A percentile compares a stretch with the other conserved stretches of the same genome.
Conservation (phyloP, 1,140 invertebrate genomes). For the Aradophagus sp. region DNA sequence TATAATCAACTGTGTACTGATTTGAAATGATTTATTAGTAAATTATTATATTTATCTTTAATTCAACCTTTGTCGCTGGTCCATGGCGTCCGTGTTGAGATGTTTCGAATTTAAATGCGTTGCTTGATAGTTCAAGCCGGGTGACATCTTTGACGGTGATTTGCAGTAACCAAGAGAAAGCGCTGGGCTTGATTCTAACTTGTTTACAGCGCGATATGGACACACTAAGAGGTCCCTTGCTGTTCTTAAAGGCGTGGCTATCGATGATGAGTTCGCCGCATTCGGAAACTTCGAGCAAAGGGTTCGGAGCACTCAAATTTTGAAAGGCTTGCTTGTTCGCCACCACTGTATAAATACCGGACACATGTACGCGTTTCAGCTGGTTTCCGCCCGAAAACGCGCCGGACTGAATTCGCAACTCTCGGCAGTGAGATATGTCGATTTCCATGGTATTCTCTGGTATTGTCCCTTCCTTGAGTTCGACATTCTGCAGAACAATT, state of each 20-base stretch:
- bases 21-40: too few species aligned
- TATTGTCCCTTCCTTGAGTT: constrained; percentile 74
- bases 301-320: constrained; percentile 74
- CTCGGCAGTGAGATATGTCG: constrained; percentile 76
- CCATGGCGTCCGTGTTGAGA: constrained; percentile 75
- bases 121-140: constrained; percentile 75
- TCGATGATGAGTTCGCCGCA: constrained; percentile 76
- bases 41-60: too few species aligned
- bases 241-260: constrained; percentile 76
- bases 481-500: constrained; percentile 76
- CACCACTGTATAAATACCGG: constrained; percentile 72
- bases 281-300: constrained; percentile 75
- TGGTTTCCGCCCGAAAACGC: constrained; percentile 71
- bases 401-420: constrained; percentile 76
- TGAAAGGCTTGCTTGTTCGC: constrained; percentile 76
- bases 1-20: too few species aligned
- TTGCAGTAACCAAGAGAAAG: constrained; percentile 79
- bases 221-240: constrained; percentile 77
- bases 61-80: constrained; percentile 78
- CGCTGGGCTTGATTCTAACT: constrained; percentile 77
- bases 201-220: constrained; percentile 75
- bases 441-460: constrained; percentile 76
- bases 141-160: constrained; percentile 77
- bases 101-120: constrained; percentile 79
- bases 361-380: constrained; percentile 73